Conservation (phyloP, 2,113 vertebrate species). For the Redunca redunca region DNA sequence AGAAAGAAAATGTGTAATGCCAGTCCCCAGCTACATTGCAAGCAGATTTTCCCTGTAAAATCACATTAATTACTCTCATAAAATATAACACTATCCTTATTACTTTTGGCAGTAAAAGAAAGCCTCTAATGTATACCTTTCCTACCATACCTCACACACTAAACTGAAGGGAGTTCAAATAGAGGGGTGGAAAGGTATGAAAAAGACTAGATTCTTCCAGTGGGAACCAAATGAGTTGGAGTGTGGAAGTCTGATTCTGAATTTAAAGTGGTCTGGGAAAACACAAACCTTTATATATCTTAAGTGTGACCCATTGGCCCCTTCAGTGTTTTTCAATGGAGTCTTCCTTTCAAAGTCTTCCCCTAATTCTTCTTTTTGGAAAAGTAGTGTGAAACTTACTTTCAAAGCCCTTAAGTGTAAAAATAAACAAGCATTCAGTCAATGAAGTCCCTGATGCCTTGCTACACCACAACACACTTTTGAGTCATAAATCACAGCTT, state of each 20-base stretch:
- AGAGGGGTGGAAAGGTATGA: constrained; percentile 17
- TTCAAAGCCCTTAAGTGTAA: constrained; percentile 78
- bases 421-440: constrained; percentile 79
- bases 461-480: constrained; percentile 67
- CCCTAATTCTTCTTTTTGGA: constrained; percentile 51
- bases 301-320: constrained; percentile 52
- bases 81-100: constrained; percentile 53
- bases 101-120: constrained; percentile 62
- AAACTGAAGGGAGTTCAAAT: constrained; percentile 44
- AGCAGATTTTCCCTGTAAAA: constrained; percentile 40
- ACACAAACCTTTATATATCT: constrained; percentile 55
- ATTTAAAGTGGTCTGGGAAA: constrained; percentile 57
- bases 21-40: constrained; percentile 14
- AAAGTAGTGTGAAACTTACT: constrained; percentile 70
- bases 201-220: constrained; percentile 39
- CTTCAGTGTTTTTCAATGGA: constrained; percentile 61
- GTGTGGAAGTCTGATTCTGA: constrained; percentile 42
- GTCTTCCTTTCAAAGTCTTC: constrained; percentile 52
- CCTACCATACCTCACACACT: constrained; percentile 24
- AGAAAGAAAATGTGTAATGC: not conserved
- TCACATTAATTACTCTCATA: constrained; percentile 58
- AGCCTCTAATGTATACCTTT: constrained; percentile 49
- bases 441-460: constrained; percentile 63
- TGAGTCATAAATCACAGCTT: constrained; percentile 77
- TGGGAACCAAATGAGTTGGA: constrained; percentile 36